Evolutionary conservation across 2,113 vertebrate genomes (phyloP), one percentile per base, ranked within the genome.

Genomic region (Oceanites oceanicus): DNA sequence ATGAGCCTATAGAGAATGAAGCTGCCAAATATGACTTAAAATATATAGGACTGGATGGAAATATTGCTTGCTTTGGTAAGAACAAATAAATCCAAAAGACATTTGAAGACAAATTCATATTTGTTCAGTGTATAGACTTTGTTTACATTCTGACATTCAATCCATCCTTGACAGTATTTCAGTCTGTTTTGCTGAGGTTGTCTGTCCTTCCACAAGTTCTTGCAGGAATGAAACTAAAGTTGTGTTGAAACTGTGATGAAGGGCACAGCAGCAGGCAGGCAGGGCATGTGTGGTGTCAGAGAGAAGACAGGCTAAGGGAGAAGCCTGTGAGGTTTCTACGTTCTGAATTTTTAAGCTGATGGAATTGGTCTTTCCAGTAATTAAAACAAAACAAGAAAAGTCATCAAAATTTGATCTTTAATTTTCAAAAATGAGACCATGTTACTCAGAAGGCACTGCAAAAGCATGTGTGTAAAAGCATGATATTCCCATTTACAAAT

Each of bases 11-110:
- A 30, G 99, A 99, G 97, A 99, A 97, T 1, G 99, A 99, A 97
- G 99, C 99, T 38, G 99, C 99, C 96, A 99, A 98, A 97, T 99
- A 99, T 42, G 99, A 99, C 94, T 99, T 99, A 55, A 99, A 99
- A 91, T 99, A 99, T 94, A 99, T 99, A 70, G 99, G 99, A 56
- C 94, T 99, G 97, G 99, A 99, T 38, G 99, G 99, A 92, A 99
- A 99, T 98, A 99, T 99, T 52, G 99, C 99, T 90, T 99, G 99
- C 97, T 99, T 99, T 92, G 99, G 99, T 99, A 98, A 97, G 98
- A 80, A 95, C 42, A 73, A 76, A 89, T 81, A 91, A 72, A 73
- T 85, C 66, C 34, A 68, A 56, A 91, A 91, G 73, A 11, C 45
- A 7, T 92, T 84, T 81, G 80, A 76, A 91, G 81, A 84, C 36